phyloP scores from a whole-genome alignment of 2,113 vertebrate species.

The Rhinichthys klamathensis region DNA sequence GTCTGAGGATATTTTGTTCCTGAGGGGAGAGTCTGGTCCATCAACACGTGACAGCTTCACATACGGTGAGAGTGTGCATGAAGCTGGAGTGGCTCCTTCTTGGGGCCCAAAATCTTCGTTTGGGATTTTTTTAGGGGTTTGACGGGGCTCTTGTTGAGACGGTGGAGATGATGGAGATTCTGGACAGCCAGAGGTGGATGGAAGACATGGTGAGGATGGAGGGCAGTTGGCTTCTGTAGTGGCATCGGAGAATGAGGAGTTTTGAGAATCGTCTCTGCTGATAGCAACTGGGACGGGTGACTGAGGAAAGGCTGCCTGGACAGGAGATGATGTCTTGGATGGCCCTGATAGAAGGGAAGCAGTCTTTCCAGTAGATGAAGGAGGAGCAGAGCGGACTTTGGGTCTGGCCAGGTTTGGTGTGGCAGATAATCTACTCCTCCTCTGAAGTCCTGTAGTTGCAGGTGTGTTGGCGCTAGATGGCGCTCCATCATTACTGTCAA shows the following conservation, averaged over 20 bases:
- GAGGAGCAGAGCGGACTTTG: constrained; percentile 65
- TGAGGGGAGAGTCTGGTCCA: constrained; percentile 32
- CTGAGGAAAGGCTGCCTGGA: constrained; percentile 29
- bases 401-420: constrained; percentile 74
- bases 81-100: not conserved
- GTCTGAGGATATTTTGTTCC: constrained; percentile 5
- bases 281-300: not conserved
- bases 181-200: constrained; percentile 38
- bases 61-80: constrained; percentile 4
- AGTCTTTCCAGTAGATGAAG: constrained; percentile 45
- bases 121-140: not conserved
- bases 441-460: constrained; percentile 66
- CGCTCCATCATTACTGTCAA: constrained; percentile 68
- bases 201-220: constrained; percentile 25
- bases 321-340: constrained; percentile 36
- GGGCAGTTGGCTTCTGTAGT: not conserved
- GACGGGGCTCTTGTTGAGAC: constrained; percentile 19
- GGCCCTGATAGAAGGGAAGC: constrained; percentile 34
- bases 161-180: constrained; percentile 31
- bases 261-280: constrained; percentile 14
- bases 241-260: not conserved
- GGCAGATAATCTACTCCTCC: constrained; percentile 78
- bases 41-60: not conserved
- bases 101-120: not conserved
- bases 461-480: constrained; percentile 63